These are phyloP conservation scores for Petaurus breviceps DNA, from an alignment of 2,113 vertebrate species.

Conservation along the genomic window DNA sequence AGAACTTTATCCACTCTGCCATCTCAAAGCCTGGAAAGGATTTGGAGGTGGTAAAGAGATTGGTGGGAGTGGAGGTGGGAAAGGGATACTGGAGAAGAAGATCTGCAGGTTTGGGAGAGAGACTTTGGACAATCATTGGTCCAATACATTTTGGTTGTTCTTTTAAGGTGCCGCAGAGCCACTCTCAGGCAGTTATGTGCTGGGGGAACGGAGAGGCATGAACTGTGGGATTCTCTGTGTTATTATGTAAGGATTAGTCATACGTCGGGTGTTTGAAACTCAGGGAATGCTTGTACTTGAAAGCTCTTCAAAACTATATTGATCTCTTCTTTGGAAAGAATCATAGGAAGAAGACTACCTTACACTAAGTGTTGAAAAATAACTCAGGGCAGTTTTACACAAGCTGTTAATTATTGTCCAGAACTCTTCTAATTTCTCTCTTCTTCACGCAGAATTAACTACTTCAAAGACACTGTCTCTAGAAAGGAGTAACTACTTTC, in stretches of 20 bases:
- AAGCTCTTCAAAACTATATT: not conserved
- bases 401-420: not conserved
- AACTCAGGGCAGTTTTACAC: not conserved
- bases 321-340: not conserved
- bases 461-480: constrained; percentile 17
- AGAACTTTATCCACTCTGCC: not conserved
- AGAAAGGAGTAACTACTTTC: not conserved
- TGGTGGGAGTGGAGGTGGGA: not conserved
- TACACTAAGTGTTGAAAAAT: constrained; percentile 12
- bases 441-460: not conserved
- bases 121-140: not conserved
- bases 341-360: constrained; percentile 10
- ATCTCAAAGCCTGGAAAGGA: not conserved
- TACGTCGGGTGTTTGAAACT: not conserved
- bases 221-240: not conserved
- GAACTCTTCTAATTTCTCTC: not conserved
- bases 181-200: not conserved
- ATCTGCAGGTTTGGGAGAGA: not conserved
- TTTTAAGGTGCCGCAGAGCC: not conserved
- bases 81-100: not conserved
- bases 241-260: not conserved
- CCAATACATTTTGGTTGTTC: not conserved
- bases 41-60: not conserved
- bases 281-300: not conserved
- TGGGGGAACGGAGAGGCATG: not conserved